Evolutionary conservation across 1,140 invertebrate genomes (phyloP), one percentile per base, ranked within the genome.

Genomic region (Drosophila arizonae): DNA sequence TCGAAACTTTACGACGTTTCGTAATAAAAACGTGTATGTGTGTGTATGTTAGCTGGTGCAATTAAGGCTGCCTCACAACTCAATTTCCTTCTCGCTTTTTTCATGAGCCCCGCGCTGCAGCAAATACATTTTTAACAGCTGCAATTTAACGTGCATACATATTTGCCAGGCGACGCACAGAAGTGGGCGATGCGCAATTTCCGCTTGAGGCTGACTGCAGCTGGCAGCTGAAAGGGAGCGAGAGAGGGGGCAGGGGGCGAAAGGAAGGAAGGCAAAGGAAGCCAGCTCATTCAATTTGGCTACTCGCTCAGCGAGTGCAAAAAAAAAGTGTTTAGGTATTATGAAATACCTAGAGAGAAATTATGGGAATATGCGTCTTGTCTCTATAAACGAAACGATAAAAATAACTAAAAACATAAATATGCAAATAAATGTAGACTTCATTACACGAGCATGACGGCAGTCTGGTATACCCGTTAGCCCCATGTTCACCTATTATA

Each of bases 111-210:
- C 50, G 48, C 60, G 68, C 77, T 63, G 66, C 75, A 75, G 78
- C 71, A 76, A 85, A 81, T 81, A 62, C 75, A 81, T 78, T 72
- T 86, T 86, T 76, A 81, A 86, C 71, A 68, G 74, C 81, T 69
- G 81, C 81, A 75, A 81, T 80, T 86, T 85, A 17, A 66, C 41
- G 52, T 72, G 46, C 65, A 81, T 87, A 76, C 76, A 81, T 86
- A 76, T 87, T 81, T 86, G 77, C 81, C 65, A 67, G 57, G 57
- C 81, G 73, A 79, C 72, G 76, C 80, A 84, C 76, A 84, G 79
- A 84, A 79, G 76, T 84, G 72, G 76, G 77, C 78, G 86, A 61
- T 70, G 80, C 78, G 73, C 86, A 90, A 90, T 90, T 88, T 90
- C 81, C 85, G 79, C 72, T 76, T 63, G 58, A 77, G 63, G 63